phyloP scores from a whole-genome alignment of 2,888 invertebrate genomes.

The Mythimna albipuncta region DNA sequence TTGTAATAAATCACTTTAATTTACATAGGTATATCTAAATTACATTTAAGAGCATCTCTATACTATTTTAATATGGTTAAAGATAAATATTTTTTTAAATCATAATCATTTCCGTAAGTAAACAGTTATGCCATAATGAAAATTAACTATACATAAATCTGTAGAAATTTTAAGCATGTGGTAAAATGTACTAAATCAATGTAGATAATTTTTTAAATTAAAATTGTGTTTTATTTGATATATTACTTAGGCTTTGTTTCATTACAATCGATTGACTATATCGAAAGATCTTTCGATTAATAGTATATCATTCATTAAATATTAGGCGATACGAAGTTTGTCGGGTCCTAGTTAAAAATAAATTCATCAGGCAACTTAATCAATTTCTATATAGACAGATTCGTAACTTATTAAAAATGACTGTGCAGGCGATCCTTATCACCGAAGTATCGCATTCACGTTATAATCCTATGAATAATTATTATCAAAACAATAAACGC shows the following conservation, averaged over 20 bases:
- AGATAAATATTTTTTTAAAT: neutral
- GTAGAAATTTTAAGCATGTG: too few species aligned
- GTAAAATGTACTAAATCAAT: too few species aligned
- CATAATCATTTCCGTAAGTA: neutral
- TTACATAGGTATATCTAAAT: neutral
- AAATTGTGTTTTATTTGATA: too few species aligned
- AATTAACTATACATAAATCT: neutral
- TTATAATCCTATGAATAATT: constrained; percentile 40
- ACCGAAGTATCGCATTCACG: constrained; percentile 28
- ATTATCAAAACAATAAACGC: constrained; percentile 53
- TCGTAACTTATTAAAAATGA: neutral
- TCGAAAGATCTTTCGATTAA: too few species aligned
- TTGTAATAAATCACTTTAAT: neutral
- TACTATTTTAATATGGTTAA: neutral
- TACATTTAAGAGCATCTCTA: neutral
- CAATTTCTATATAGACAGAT: neutral
- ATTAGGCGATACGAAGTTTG: too few species aligned
- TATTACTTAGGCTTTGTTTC: too few species aligned
- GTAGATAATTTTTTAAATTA: too few species aligned
- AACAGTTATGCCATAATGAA: neutral
- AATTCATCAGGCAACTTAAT: neutral
- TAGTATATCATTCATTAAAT: too few species aligned
- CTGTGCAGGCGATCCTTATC: constrained; percentile 39
- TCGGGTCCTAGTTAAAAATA: neutral
- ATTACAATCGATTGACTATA: too few species aligned